Conservation (phyloP, 2,113 vertebrate genomes). For the Mionectes macconnelli region DNA sequence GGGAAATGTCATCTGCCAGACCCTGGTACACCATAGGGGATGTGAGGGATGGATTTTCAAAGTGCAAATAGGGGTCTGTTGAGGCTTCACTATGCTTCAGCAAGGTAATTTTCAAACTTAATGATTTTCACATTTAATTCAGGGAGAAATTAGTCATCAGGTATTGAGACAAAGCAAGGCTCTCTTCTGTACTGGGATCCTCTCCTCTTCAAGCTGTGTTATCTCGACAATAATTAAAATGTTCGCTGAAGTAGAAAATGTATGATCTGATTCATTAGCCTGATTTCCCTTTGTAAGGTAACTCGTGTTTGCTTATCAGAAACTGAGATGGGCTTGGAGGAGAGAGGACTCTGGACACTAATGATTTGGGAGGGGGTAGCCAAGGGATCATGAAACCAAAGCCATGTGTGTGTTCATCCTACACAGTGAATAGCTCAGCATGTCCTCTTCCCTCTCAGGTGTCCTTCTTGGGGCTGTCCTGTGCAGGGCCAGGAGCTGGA, state of each 20-base stretch:
- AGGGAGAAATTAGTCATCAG: constrained; percentile 62
- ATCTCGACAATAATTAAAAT: constrained; percentile 74
- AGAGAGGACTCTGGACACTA: not conserved
- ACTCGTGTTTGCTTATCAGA: not conserved
- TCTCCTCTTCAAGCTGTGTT: constrained; percentile 60
- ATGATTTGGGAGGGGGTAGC: not conserved
- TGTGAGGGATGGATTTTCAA: constrained; percentile 1
- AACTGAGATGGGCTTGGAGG: not conserved
- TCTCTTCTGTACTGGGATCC: constrained; percentile 41
- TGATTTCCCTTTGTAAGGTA: constrained; percentile 32
- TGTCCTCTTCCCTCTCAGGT: not conserved
- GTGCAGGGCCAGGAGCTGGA: not conserved
- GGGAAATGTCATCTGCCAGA: constrained; percentile 14
- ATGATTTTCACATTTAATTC: constrained; percentile 73
- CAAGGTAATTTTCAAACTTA: constrained; percentile 55
- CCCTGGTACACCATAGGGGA: not conserved
- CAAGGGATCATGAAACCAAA: not conserved
- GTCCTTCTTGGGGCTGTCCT: not conserved
- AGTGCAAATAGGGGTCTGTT: constrained; percentile 21
- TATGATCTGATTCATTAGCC: constrained; percentile 61
- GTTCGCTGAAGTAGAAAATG: constrained; percentile 63
- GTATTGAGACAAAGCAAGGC: constrained; percentile 65
- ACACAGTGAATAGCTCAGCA: not conserved
- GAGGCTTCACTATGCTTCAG: constrained; percentile 25
- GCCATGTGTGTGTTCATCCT: not conserved